phyloP scores from a whole-genome alignment of 1,140 invertebrate genomes.

The Procambarus clarkii region DNA sequence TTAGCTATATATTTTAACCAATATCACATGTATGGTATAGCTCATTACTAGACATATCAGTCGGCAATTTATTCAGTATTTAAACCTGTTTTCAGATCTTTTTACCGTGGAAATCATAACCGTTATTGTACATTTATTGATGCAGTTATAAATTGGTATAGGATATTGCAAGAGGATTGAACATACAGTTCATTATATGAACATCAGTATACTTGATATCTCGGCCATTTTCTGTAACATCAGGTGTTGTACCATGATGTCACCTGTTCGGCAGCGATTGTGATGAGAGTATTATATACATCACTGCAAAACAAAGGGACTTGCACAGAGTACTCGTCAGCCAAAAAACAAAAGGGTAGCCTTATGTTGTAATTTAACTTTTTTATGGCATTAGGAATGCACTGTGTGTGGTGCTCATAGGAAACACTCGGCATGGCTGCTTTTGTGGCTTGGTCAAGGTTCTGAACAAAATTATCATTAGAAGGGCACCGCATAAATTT shows the following conservation, averaged over 20 bases:
- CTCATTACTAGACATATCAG: constrained; percentile 33
- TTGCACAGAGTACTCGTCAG: neutral
- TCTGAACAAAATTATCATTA: neutral
- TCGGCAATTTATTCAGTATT: constrained; percentile 16
- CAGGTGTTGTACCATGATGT: neutral
- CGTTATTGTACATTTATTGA: constrained; percentile 8
- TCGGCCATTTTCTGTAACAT: neutral
- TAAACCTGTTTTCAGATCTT: constrained; percentile 2
- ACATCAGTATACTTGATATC: neutral
- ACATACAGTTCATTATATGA: neutral
- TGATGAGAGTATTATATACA: neutral
- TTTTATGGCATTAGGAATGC: constrained; percentile 19
- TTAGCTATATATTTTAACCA: constrained; percentile 6
- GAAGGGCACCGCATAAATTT: neutral
- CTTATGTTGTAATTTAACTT: constrained; percentile 23
- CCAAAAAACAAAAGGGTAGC: constrained; percentile 7
- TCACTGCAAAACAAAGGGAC: neutral
- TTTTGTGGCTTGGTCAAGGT: neutral
- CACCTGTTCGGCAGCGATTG: neutral
- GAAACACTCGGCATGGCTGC: constrained; percentile 2
- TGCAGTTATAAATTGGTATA: neutral
- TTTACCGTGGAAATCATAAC: neutral
- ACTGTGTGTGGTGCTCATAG: constrained; percentile 14
- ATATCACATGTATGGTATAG: constrained; percentile 10
- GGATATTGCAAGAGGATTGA: neutral